Evolutionary conservation across 2,888 invertebrate genomes (phyloP), one percentile per base, ranked within the genome.

Genomic region (Nowickia ferox): DNA sequence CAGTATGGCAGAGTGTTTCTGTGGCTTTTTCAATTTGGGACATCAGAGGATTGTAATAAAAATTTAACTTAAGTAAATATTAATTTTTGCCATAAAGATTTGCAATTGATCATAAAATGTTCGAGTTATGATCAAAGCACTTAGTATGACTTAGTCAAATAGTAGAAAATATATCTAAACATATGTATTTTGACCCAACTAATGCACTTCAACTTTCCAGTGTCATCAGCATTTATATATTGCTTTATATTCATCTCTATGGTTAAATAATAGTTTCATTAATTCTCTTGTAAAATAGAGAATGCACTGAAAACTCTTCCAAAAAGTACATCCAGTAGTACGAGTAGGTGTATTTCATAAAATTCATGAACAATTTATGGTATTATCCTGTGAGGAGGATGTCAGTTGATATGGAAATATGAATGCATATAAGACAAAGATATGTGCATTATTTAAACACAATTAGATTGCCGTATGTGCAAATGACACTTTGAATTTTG

Each of bases 401-500:
- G n/a, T 15, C 48, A 48, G n/a, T 48, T 48, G n/a, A 15, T 30
- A n/a, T 15, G 15, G 15, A 13, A 48, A 48, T 48, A 48, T n/a
- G 13, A n/a, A n/a, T 48, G n/a, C 13, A 22, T 22, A 22, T 6
- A 30, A 6, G 1, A 30, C 5, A 30, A 6, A 30, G 6, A 48
- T 48, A 15, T 48, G n/a, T 48, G 48, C 22, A 55, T 55, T 22
- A 55, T 55, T 22, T 22, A 13, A 55, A 59, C n/a, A 38, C 59
- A 30, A 9, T 59, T 59, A 59, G 30, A 38, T 59, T 38, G 59
- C 1, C 59, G 8, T 38, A n/a, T 59, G 59, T 38, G 59, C 9
- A 59, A 59, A 38, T 59, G 59, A 59, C 59, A 59, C 59, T n/a
- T 22, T 59, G 59, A 59, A n/a, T 59, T 38, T 59, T 59, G 3